Evolutionary conservation across 2,888 invertebrate genomes (phyloP).

Genomic region (Trissonchulus latispiculum): DNA sequence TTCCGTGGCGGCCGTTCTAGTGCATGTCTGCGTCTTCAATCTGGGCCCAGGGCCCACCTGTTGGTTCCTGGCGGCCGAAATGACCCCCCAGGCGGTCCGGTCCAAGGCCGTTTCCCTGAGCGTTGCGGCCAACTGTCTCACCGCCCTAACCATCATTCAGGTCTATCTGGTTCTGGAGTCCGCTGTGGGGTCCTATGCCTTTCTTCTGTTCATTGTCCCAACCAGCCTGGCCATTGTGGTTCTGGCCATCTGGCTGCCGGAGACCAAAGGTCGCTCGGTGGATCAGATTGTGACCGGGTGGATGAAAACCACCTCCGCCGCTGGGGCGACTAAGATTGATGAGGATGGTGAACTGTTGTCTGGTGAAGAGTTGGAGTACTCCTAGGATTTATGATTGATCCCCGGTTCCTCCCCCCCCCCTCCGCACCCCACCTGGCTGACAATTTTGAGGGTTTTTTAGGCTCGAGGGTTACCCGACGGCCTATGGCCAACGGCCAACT

Average conservation of each 20-base stretch:
- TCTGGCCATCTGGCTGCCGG: conserved; percentile 64
- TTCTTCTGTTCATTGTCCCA: conserved; percentile 19
- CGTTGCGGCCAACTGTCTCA: conserved; percentile 10
- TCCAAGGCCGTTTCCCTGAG: conserved; percentile 10
- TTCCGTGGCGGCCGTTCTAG: background rate
- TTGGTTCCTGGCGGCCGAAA: conserved; percentile 5
- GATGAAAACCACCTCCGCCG: too few species aligned
- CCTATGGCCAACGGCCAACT: too few species aligned
- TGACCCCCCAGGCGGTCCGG: conserved; percentile 3
- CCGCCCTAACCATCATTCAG: background rate
- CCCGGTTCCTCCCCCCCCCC: too few species aligned
- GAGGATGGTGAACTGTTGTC: too few species aligned
- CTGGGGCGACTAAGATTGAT: too few species aligned
- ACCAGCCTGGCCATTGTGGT: background rate
- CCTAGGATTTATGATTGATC: too few species aligned
- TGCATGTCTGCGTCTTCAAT: background rate
- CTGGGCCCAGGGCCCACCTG: conserved; percentile 1
- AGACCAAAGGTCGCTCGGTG: conserved; percentile 90
- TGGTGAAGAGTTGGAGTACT: too few species aligned
- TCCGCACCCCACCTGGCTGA: too few species aligned
- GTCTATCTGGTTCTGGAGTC: background rate
- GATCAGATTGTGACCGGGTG: conserved; percentile 63
- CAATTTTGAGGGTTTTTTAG: too few species aligned
- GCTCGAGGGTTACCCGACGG: too few species aligned
- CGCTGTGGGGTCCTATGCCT: conserved; percentile 10